Base-by-base conservation (phyloP, 2,888 invertebrate species). In the Barypeithes pellucidus region DNA sequence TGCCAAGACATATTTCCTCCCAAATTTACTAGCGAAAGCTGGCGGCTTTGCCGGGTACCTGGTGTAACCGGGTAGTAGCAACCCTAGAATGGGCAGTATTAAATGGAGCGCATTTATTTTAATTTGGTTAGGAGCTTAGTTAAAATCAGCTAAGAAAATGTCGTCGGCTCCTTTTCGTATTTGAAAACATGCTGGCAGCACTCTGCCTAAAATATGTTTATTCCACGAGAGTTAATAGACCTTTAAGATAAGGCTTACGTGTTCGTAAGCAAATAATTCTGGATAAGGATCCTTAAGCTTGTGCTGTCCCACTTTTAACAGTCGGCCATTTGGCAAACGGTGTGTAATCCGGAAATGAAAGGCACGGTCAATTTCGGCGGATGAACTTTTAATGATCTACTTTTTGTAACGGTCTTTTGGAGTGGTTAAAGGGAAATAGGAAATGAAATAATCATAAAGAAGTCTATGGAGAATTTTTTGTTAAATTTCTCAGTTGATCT, bases 321-420 rank as follows among this genome's bases (percentile, higher is more conserved):
- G 16, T 33, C 33, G 16, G 45, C 45, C 62, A 61, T 61, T 69
- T 61, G 68, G 61, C 68, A 61, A 45, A 61, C 39, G 18, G 52
- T 36, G 22, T 16, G 29, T 52, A 47, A 47, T 50, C 20, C 50
- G 63, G 33, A 65, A 65, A 65, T 65, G 63, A 65, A 33, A 65
- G 63, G 9, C 36, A 36, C 50, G 63, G 63, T 65, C 63, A 65
- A 65, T 50, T 50, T 65, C 63, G 22, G 50, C 18, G 22, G 50
- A 61, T 41, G 22, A 43, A 57, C 33, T 57, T 33, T 57, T 57
- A 57, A 57, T 57, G 54, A 57, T 57, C 16, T 33, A 16, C 16
- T 57, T 57, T 57, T 57, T 18, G 33, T 57, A 16, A 57, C 29
- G 22, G 11, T 11, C 33, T 57, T 29, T 33, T 57, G n/a, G 33